Evolutionary conservation across 2,888 invertebrate genomes (phyloP).

Genomic region (Antheraea yamamai): DNA sequence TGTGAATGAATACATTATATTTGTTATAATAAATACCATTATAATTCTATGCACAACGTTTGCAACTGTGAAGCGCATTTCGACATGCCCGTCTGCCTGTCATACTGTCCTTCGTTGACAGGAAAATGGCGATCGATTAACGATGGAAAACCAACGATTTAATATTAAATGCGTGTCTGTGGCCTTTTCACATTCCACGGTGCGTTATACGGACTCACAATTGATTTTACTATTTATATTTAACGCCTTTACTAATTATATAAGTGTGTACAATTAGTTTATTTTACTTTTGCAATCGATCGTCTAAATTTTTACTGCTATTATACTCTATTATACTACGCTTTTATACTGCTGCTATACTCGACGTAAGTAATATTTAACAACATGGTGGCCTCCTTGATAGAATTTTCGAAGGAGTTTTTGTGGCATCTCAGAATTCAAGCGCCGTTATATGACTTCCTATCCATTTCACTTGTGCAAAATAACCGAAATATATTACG

Average conservation of each 20-base stretch:
- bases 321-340: too few species aligned
- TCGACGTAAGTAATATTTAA: too few species aligned
- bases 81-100: slow-evolving; percentile 59
- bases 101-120: slow-evolving; percentile 61
- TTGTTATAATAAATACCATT: slow-evolving; percentile 51
- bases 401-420: too few species aligned
- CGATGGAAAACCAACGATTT: slow-evolving; percentile 62
- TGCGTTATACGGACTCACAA: slow-evolving; percentile 20
- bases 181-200: slow-evolving; percentile 33
- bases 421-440: too few species aligned
- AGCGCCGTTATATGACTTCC: too few species aligned
- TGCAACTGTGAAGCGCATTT: slow-evolving; percentile 54
- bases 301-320: too few species aligned
- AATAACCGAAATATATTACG: too few species aligned
- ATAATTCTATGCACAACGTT: slow-evolving; percentile 54
- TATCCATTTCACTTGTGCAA: too few species aligned
- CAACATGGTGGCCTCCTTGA: too few species aligned
- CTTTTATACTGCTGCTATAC: too few species aligned
- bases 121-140: slow-evolving; percentile 64
- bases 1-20: slow-evolving; percentile 40
- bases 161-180: slow-evolving; percentile 56
- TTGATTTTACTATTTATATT: slow-evolving; percentile 15
- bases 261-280: neutral
- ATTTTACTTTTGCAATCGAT: neutral
- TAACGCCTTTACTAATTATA: slow-evolving; percentile 3